Base-by-base conservation (phyloP, 2,113 vertebrate genomes). In the Narcine bancroftii region DNA sequence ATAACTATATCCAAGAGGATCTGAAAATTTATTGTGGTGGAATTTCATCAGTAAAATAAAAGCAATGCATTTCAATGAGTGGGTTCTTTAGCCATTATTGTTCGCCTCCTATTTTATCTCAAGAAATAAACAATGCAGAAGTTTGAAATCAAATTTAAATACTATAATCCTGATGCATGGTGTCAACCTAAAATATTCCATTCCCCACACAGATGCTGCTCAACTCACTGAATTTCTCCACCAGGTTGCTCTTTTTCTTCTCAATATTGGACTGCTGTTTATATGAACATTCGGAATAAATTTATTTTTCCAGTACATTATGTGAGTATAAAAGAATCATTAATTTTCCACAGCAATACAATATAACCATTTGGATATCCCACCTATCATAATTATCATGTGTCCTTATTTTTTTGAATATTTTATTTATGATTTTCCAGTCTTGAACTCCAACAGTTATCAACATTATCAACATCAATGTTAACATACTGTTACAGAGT, bases 61-160 rank as follows among this genome's bases (percentile, higher is more conserved):
- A 69, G 45, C 69, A 45, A 85, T 53, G 47, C 29, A 75, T 92
- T 89, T 92, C 92, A 73, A 26, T 89, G 83, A 56, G 56, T 63
- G 60, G 83, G 50, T 87, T 89, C 89, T 89, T 75, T 72, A 89
- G 56, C 2, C n/a, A 50, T 26, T 36, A 5, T 24, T 91, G 63
- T 71, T 42, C 39, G 5, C 26, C 2, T 17, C 39, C 60, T 42
- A 24, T 39, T 65, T 66, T 6, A 4, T 5, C 76, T 13, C 24
- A 36, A 79, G 76, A 50, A 50, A 19, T 53, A 53, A 45, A 53
- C 45, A 24, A 47, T 47, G 79, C 47, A 13, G 45, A 53, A 53
- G 53, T 83, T 83, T 47, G 24, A 50, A 53, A 53, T 83, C 45
- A 83, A 11, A 53, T 83, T 50, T 33, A 83, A 83, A 83, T 83